These are phyloP conservation scores for Pandemis cinnamomeana DNA, from an alignment of 2,888 invertebrate species.

Conservation along the genomic window DNA sequence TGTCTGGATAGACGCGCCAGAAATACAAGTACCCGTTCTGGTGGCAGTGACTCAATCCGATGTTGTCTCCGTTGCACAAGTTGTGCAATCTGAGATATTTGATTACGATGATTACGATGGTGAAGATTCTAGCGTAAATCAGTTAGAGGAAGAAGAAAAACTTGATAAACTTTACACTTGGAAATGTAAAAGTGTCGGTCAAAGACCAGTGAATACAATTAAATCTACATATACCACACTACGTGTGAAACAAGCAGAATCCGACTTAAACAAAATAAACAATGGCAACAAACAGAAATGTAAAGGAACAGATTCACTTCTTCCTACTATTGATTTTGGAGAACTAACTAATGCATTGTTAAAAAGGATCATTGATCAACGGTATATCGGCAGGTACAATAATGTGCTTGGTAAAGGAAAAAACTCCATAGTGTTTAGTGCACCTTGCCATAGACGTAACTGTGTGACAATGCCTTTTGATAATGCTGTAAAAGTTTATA, in stretches of 20 bases:
- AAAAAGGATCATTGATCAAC: neutral
- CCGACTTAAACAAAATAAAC: neutral
- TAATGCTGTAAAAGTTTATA: slow-evolving; percentile 30
- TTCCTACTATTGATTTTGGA: slow-evolving; percentile 11
- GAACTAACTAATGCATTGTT: slow-evolving; percentile 11
- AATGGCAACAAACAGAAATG: neutral
- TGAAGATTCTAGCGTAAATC: neutral
- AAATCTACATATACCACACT: neutral
- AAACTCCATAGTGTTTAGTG: slow-evolving; percentile 19
- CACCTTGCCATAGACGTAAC: neutral
- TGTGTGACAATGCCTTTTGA: neutral
- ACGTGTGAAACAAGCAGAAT: slow-evolving; percentile 1
- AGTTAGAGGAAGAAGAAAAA: neutral
- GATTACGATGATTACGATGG: neutral
- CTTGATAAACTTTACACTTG: neutral
- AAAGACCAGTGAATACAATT: neutral
- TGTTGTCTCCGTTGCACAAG: neutral
- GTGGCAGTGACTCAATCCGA: no score
- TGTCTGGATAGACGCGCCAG: slow-evolving; percentile 15
- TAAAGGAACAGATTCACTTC: neutral
- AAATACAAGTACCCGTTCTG: neutral
- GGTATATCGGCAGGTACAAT: slow-evolving; percentile 12
- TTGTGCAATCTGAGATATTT: neutral
- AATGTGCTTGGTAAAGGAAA: slow-evolving; percentile 5
- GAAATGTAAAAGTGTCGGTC: neutral